phyloP scores from a whole-genome alignment of 2,888 invertebrate genomes.

The Drosophila neotestacea region DNA sequence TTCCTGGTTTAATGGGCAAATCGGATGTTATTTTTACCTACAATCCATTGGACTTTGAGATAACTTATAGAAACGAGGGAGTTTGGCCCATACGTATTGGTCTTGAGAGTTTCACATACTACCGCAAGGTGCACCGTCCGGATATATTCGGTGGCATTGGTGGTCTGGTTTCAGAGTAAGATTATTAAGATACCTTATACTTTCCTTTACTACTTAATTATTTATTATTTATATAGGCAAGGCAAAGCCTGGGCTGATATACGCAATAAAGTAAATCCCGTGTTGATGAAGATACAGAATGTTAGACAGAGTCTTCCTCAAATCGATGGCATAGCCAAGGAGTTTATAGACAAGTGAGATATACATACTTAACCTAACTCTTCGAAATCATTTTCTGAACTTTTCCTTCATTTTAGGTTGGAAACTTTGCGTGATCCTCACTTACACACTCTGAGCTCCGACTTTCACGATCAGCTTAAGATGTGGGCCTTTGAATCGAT shows the following conservation, averaged over 20 bases:
- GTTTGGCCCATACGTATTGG: conserved; percentile 85
- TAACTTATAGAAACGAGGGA: conserved; percentile 85
- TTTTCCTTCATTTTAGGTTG: conserved; percentile 54
- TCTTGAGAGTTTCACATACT: conserved; percentile 84
- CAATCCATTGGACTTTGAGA: conserved; percentile 86
- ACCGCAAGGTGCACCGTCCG: conserved; percentile 83
- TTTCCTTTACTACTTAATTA: too few species aligned
- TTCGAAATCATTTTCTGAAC: neutral
- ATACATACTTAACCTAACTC: accelerated
- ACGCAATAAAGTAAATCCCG: conserved; percentile 86
- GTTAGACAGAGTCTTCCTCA: conserved; percentile 73
- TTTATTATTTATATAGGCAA: conserved; percentile 84
- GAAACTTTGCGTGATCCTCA: conserved; percentile 61
- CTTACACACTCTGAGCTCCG: conserved; percentile 61
- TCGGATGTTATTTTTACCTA: conserved; percentile 85
- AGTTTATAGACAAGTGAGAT: conserved; percentile 76
- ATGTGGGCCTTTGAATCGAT: conserved; percentile 88
- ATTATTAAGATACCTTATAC: neutral
- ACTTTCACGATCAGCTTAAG: conserved; percentile 86
- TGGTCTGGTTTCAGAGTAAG: conserved; percentile 81
- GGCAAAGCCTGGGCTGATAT: conserved; percentile 89
- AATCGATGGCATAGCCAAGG: conserved; percentile 77
- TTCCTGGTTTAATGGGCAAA: conserved; percentile 84
- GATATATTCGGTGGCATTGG: conserved; percentile 83
- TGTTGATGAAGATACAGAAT: conserved; percentile 81